phyloP scores from a whole-genome alignment of 2,797 vertebrate species.

The Anniella stebbinsi region DNA sequence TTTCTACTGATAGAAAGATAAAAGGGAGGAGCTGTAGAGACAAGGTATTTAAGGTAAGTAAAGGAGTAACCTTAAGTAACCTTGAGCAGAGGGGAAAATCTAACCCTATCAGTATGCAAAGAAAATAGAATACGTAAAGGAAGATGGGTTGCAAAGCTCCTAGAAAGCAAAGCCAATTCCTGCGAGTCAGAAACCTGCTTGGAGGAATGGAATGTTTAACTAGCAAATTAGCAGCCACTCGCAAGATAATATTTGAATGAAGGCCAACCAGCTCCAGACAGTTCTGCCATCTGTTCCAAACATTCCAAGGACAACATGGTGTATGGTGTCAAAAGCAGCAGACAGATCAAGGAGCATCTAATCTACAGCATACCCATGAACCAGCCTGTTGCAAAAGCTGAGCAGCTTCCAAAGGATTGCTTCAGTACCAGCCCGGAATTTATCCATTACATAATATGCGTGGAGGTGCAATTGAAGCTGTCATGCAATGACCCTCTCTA shows the following conservation, averaged over 20 bases:
- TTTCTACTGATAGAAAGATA: background rate
- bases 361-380: background rate
- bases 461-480: constrained; percentile 27
- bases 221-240: constrained; percentile 43
- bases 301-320: constrained; percentile 26
- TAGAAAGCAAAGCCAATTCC: constrained; percentile 6
- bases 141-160: background rate
- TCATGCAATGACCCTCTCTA: constrained; percentile 15
- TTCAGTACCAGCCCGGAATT: constrained; percentile 3
- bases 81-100: background rate
- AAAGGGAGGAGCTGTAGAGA: background rate
- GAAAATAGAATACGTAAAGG: background rate
- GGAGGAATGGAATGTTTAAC: constrained; percentile 46
- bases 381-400: constrained; percentile 29
- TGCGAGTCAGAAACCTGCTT: constrained; percentile 35
- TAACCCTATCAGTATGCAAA: background rate
- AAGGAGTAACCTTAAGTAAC: background rate
- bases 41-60: background rate
- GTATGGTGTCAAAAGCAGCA: constrained; percentile 38
- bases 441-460: constrained; percentile 34
- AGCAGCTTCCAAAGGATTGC: constrained; percentile 41
- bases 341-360: constrained; percentile 41
- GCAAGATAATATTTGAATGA: constrained; percentile 36
- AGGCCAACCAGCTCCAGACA: constrained; percentile 55
- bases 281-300: constrained; percentile 65